Percentiles rank a stretch among this genome's conserved stretches.
These are phyloP conservation scores for Poecilia gillii DNA, from an alignment of 2,797 vertebrate genomes.

Conservation along the genomic window DNA sequence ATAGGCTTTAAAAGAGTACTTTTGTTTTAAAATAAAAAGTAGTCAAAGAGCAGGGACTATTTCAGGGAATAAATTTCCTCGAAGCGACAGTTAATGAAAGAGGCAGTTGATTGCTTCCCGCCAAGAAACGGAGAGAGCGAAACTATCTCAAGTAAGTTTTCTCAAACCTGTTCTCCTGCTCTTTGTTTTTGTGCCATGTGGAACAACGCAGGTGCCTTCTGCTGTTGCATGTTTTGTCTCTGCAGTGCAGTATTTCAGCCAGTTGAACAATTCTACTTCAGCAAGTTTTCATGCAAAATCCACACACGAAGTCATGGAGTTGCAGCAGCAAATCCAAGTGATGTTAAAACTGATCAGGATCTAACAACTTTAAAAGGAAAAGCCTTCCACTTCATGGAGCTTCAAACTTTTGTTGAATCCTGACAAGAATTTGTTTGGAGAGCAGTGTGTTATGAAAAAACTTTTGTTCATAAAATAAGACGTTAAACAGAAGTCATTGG, in stretches of 20 bases:
- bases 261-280: not conserved
- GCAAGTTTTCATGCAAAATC: not conserved
- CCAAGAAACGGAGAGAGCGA: constrained; percentile 38
- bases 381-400: not conserved
- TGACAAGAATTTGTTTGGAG: not conserved
- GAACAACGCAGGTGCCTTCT: not conserved
- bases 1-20: not conserved
- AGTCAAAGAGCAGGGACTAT: constrained; percentile 12
- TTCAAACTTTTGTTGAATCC: not conserved
- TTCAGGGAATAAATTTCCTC: constrained; percentile 1
- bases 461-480: not conserved
- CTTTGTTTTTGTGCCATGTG: constrained; percentile 21
- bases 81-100: constrained; percentile 15
- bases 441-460: not conserved
- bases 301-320: not conserved
- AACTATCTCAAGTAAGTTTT: constrained; percentile 43
- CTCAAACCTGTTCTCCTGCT: constrained; percentile 66
- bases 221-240: not conserved
- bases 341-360: not conserved
- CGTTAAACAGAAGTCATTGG: not conserved
- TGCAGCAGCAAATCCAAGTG: not conserved
- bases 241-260: not conserved
- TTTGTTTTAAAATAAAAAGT: not conserved
- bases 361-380: not conserved
- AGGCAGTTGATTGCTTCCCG: constrained; percentile 32